Evolutionary conservation across 2,797 vertebrate species (phyloP), one percentile per base, ranked within the genome.

Genomic region (Leuciscus waleckii): DNA sequence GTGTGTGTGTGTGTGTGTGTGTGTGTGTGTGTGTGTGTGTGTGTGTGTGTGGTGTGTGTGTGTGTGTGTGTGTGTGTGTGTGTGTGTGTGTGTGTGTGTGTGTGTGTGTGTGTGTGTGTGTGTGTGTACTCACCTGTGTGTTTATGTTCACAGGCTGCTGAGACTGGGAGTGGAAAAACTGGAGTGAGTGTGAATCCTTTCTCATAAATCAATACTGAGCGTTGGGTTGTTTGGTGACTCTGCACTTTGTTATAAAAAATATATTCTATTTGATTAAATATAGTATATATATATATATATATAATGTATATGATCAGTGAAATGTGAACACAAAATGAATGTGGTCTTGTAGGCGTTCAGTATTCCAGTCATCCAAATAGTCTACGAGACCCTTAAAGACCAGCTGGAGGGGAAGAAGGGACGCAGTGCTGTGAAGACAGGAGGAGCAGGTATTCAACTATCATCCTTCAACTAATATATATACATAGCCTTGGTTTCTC

Each of bases 101-200:
- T 39, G 39, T 39, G 39, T 39, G 39, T 39, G 39, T 39, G 39
- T 39, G 51, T 19, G 10, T 11, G n/a, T 46, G 26, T 74, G 21
- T 35, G 26, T 67, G 0, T 29, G 9, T 10, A 2, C 14, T 74
- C 81, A 81, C 56, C 16, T 74, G 26, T 79, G 41, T 67, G 17
- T 79, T 79, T 37, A 17, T 84, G 8, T 89, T 90, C 51, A 9
- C 63, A 99, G 98, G 98, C 98, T 90, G 98, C 98, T 90, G 98
- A 99, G 94, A 99, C 98, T 0, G 98, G 98, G 2, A 99, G 98
- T 84, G 98, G 98, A n/a, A 99, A 99, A 95, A 99, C 98, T 71
- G 98, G 98, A 86, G 98, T 99, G 95, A 96, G 98, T 97, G 61
- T 61, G n/a, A 61, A 82, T 7, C 5, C 4, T 35, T 0, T 17